Percentiles rank a stretch among this genome's conserved stretches.
These are phyloP conservation scores for Capitella teleta DNA, from an alignment of 1,140 invertebrate species.

Conservation along the genomic window DNA sequence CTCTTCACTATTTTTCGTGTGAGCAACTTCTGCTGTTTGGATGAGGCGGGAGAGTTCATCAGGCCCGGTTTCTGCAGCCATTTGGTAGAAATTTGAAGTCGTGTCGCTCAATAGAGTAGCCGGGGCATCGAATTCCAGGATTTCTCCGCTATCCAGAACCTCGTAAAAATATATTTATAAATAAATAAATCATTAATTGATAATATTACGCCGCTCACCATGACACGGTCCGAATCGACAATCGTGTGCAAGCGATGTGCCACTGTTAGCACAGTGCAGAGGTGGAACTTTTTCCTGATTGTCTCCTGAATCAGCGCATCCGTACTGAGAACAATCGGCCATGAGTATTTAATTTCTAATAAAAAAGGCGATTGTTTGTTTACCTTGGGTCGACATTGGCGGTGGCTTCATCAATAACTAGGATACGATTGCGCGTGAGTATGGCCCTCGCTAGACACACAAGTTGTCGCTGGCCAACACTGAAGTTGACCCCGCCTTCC, in stretches of 20 bases:
- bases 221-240: slow-evolving; percentile 32
- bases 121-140: not conserved
- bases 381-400: slow-evolving; percentile 19
- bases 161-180: no score
- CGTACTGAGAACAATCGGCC: slow-evolving; percentile 19
- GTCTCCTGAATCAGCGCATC: slow-evolving; percentile 43
- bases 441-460: slow-evolving; percentile 49
- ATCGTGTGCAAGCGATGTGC: slow-evolving; percentile 44
- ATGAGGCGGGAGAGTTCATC: no score
- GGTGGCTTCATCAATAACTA: slow-evolving; percentile 57
- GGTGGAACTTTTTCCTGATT: slow-evolving; percentile 34
- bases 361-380: no score
- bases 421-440: slow-evolving; percentile 54
- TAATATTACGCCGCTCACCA: no score
- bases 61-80: no score
- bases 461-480: slow-evolving; percentile 51
- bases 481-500: slow-evolving; percentile 46
- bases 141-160: not conserved
- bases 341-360: no score
- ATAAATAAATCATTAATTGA: no score
- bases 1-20: no score
- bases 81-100: no score
- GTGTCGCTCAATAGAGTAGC: not conserved
- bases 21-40: no score
- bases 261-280: slow-evolving; percentile 44